Base-by-base conservation (phyloP, 2,888 invertebrate genomes). In the Campaea margaritaria region DNA sequence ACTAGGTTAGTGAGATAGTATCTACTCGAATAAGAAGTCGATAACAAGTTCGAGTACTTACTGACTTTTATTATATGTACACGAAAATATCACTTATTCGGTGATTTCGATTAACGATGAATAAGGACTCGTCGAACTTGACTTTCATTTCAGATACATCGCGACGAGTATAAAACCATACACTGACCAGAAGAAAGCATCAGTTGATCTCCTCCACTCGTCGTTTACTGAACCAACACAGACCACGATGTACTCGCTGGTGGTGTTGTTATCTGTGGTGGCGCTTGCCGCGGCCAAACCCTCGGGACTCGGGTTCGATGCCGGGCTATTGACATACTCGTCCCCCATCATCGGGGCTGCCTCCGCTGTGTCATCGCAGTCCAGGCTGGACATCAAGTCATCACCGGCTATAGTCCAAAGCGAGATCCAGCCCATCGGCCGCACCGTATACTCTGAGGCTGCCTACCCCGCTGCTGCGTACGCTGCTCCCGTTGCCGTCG, bases 241-340 rank as follows among this genome's bases (percentile, higher is more conserved):
- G 93, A 93, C 93, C 91, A 91, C 89, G 86, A 93, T 93, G 93
- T 93, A 93, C 76, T 93, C 93, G 93, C 87, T 93, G 93, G 93
- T 94, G 93, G 94, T 94, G 88, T 93, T 95, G 86, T 93, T 93
- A 85, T 94, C 94, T 82, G 88, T 95, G 82, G 87, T 94, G 88
- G 93, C 77, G 82, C 75, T 87, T 67, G 82, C 82, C 62, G 70
- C 79, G 12, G 84, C 88, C 68, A 75, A 78, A 51, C 87, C 85
- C 11, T 82, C 83, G 1, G 75, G 75, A 38, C 57, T 77, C 27
- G 31, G 31, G 8, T 58, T 76, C 15, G 36, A 67, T 46, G 65
- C 64, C 28, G 67, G 70, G 50, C 51, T 74, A 16, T 31, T 78
- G 28, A 62, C 73, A 2, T 77, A 87, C 63, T 78, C 87, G 57